Percentiles rank a stretch among this genome's conserved stretches.
Evolutionary conservation across 2,113 vertebrate species (phyloP).

Genomic region (Enhydra lutris): DNA sequence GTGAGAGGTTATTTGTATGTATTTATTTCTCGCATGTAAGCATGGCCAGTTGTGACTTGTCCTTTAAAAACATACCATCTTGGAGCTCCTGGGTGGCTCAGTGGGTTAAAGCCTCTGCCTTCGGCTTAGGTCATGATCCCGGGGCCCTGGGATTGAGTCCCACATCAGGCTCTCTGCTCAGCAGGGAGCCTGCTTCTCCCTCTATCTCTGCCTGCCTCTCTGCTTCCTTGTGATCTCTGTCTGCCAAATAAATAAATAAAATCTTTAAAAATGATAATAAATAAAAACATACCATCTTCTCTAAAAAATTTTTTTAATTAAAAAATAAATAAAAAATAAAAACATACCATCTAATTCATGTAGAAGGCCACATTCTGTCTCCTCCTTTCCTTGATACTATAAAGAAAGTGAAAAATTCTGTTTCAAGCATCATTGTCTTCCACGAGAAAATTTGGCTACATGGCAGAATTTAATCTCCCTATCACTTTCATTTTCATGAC

Average conservation of each 20-base stretch:
- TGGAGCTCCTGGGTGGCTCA: too few relatives aligned
- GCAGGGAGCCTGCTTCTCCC: too few relatives aligned
- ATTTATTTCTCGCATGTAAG: not conserved
- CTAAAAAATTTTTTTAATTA: too few relatives aligned
- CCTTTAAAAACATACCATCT: not conserved
- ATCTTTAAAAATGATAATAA: too few relatives aligned
- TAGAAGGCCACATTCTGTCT: not conserved
- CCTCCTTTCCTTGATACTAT: not conserved
- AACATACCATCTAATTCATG: not conserved
- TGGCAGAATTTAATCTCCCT: not conserved
- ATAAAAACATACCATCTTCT: not conserved
- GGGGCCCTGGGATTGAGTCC: too few relatives aligned
- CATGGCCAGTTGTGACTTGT: not conserved
- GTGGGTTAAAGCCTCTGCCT: too few relatives aligned
- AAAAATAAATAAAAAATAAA: not conserved
- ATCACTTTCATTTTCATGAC: not conserved
- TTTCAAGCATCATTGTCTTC: not conserved
- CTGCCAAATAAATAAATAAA: too few relatives aligned
- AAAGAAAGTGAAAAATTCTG: not conserved
- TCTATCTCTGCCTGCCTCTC: too few relatives aligned
- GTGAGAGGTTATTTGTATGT: not conserved
- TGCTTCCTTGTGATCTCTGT: too few relatives aligned
- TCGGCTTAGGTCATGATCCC: too few relatives aligned
- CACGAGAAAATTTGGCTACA: not conserved
- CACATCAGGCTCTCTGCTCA: too few relatives aligned